Evolutionary conservation across 1,140 invertebrate species (phyloP).

Genomic region (Ectropis grisescens): DNA sequence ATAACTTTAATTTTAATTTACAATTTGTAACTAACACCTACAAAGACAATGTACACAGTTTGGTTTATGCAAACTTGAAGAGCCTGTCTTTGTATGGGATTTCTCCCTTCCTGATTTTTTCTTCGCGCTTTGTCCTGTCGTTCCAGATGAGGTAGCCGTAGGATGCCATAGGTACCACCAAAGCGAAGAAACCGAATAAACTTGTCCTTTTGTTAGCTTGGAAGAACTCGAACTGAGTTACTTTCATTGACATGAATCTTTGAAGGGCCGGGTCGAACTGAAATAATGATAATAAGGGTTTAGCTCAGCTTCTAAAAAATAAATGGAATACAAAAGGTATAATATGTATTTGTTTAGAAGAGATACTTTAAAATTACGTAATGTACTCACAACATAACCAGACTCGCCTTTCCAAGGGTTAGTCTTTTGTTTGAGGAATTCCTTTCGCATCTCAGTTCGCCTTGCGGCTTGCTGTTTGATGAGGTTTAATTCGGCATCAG

Average conservation of each 20-base stretch:
- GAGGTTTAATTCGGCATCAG: constrained; percentile 52
- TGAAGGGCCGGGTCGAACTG: constrained; percentile 84
- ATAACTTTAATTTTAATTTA: too few species aligned
- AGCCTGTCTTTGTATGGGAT: constrained; percentile 79
- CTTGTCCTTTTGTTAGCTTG: constrained; percentile 74
- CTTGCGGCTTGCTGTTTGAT: constrained; percentile 71
- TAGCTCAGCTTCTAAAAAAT: constrained; percentile 3
- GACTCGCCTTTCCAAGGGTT: constrained; percentile 73
- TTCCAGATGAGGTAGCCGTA: constrained; percentile 70
- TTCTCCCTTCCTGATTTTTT: constrained; percentile 75
- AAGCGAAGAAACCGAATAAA: constrained; percentile 62
- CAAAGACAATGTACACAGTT: too few species aligned
- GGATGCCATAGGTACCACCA: constrained; percentile 72
- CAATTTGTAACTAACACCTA: too few species aligned
- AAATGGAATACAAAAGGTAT: too few species aligned
- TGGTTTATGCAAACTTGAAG: constrained; percentile 27
- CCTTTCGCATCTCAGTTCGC: constrained; percentile 70
- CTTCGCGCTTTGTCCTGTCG: constrained; percentile 70
- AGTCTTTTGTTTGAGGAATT: constrained; percentile 77
- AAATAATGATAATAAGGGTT: constrained; percentile 22
- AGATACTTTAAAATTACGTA: constrained; percentile 43
- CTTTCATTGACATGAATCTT: constrained; percentile 78
- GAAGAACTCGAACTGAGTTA: constrained; percentile 76
- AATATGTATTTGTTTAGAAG: constrained; percentile 1
- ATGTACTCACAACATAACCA: constrained; percentile 61